A percentile compares a stretch with the other conserved stretches of the same genome.
These are phyloP conservation scores for Cydia pomonella DNA, from an alignment of 1,140 invertebrate genomes.

Conservation along the genomic window DNA sequence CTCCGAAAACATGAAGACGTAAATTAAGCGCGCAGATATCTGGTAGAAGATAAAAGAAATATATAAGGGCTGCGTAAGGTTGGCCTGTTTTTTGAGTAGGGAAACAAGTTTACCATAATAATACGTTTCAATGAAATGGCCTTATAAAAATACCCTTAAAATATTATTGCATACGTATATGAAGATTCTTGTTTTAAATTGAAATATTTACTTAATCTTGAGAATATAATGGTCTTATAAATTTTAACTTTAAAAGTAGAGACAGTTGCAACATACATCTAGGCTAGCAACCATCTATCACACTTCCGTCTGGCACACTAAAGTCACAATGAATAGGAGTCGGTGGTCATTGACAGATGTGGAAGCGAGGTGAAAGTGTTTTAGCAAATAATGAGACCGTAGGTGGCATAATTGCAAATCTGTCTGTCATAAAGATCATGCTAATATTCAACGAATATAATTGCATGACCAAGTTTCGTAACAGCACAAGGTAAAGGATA, in stretches of 20 bases:
- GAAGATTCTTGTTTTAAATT: background rate
- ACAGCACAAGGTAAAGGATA: conserved; percentile 5
- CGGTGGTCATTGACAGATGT: conserved; percentile 43
- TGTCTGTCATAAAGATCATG: conserved; percentile 48
- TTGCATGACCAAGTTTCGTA: conserved; percentile 15
- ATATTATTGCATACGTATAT: background rate
- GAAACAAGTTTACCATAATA: conserved; percentile 3
- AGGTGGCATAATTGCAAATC: conserved; percentile 50
- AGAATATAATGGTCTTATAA: background rate
- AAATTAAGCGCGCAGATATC: conserved; percentile 9
- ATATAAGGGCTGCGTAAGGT: conserved; percentile 13
- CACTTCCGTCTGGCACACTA: conserved; percentile 21
- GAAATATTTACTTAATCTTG: background rate
- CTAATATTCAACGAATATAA: conserved; percentile 44
- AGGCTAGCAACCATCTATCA: conserved; percentile 10
- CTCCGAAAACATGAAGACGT: conserved; percentile 1
- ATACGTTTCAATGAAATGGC: conserved; percentile 15
- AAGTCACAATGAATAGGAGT: conserved; percentile 31
- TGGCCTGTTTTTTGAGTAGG: conserved; percentile 7
- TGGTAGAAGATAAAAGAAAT: conserved; percentile 12
- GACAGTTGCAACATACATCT: background rate
- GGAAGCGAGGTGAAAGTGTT: conserved; percentile 54
- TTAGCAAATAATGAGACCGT: conserved; percentile 48
- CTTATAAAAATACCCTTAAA: conserved; percentile 9
- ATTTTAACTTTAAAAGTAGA: background rate